Evolutionary conservation across 2,888 invertebrate species (phyloP), one percentile per base, ranked within the genome.

Genomic region (Bruchidius siliquastri): DNA sequence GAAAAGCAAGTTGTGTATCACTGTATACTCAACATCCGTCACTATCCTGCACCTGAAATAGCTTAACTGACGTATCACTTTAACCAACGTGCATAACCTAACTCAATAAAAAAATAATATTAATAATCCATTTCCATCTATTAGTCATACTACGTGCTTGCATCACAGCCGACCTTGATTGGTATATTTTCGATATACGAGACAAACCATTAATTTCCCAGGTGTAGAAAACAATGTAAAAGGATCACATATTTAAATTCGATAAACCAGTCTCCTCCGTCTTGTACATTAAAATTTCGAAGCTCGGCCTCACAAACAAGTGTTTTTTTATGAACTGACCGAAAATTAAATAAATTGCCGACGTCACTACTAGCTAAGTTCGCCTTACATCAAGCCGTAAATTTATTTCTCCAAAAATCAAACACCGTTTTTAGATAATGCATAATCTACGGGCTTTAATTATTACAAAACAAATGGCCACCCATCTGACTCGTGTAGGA

Each of bases 231-330:
- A 49, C 49, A 49, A 49, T 49, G 49, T 22, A 67, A 26, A 20
- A 67, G 22, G 21, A 71, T 71, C 67, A 67, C 67, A 22, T 22
- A 10, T 71, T 22, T 71, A 71, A 71, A 73, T 68, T 67, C 70
- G 72, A 74, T 74, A 74, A 74, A 73, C 73, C 67, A 74, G 22
- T n/a, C 69, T 21, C 67, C 10, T 49, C 10, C 49, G 49, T 49
- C 49, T 49, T 49, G 49, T 49, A 49, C 49, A 49, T 49, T 49
- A 49, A 49, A 49, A 49, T 49, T 49, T 49, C 49, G 49, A 13
- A 8, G 49, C 49, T 49, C 18, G 49, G 49, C 49, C 49, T 49
- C 49, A 49, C 49, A 49, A 49, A 49, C 49, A 49, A 49, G 49
- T 49, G 49, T 49, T 49, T 49, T 49, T 49, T 49, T 49, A 49